Percentiles rank a stretch among this genome's conserved stretches.
These are phyloP conservation scores for Nilaparvata lugens DNA, from an alignment of 1,140 invertebrate genomes.

Conservation along the genomic window DNA sequence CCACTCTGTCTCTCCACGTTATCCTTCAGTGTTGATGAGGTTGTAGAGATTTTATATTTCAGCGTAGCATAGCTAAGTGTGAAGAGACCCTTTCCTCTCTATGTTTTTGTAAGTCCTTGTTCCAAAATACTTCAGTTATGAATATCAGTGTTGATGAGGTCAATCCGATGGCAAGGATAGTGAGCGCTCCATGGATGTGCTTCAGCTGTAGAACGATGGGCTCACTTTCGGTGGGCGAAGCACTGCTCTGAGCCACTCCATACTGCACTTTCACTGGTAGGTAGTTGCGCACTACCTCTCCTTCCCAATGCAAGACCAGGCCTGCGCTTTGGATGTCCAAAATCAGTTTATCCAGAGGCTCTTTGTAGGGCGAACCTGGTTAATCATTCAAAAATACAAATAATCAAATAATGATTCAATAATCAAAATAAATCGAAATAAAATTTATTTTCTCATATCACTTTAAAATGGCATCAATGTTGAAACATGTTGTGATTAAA, in stretches of 20 bases:
- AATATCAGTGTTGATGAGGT: too few species aligned
- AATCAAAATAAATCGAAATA: not conserved
- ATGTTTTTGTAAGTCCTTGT: too few species aligned
- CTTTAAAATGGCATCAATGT: too few species aligned
- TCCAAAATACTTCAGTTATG: too few species aligned
- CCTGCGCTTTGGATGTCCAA: conserved; percentile 12
- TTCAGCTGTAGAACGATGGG: not conserved
- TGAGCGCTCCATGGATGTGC: not conserved
- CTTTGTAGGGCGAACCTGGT: conserved; percentile 19
- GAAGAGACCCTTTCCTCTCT: too few species aligned
- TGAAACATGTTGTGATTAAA: too few species aligned
- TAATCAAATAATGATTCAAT: not conserved
- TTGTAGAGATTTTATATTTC: too few species aligned
- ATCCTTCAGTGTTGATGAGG: too few species aligned
- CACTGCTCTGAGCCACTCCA: conserved; percentile 2
- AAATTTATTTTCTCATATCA: too few species aligned
- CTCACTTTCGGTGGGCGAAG: not conserved
- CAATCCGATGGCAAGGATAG: not conserved
- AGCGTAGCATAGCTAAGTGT: too few species aligned
- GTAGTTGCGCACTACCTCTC: conserved; percentile 19
- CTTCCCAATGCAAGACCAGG: conserved; percentile 20
- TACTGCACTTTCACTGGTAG: conserved; percentile 7
- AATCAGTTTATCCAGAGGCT: conserved; percentile 17
- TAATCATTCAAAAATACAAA: not conserved
- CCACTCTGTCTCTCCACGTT: too few species aligned